Conservation (phyloP, 2,888 invertebrate genomes). For the Zaprionus lineosus region DNA sequence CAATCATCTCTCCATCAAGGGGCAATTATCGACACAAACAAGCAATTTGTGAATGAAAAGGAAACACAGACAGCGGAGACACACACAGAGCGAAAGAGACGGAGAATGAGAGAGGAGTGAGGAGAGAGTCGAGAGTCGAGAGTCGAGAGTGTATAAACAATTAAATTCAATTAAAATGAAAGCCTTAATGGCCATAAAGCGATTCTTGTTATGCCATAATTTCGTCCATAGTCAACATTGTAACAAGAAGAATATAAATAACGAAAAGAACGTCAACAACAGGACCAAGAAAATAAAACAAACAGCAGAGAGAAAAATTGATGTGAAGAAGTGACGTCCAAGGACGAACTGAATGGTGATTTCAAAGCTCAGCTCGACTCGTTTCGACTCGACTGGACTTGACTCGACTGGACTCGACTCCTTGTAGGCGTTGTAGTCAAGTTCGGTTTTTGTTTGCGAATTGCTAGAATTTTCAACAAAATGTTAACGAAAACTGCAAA, state of each 20-base stretch:
- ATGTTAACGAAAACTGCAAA: slow-evolving; percentile 52
- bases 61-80: too few species aligned
- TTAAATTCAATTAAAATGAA: slow-evolving; percentile 76
- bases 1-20: slow-evolving; percentile 49
- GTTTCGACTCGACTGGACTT: too few species aligned
- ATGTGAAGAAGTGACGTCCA: slow-evolving; percentile 24
- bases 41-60: slow-evolving; percentile 31
- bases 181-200: slow-evolving; percentile 67
- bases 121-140: slow-evolving; percentile 16
- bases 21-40: slow-evolving; percentile 56
- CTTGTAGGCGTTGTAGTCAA: too few species aligned
- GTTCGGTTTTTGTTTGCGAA: slow-evolving; percentile 14
- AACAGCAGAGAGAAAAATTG: slow-evolving; percentile 5
- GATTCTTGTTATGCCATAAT: slow-evolving; percentile 60
- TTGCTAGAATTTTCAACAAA: slow-evolving; percentile 28
- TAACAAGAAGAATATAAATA: slow-evolving; percentile 19
- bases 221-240: slow-evolving; percentile 40
- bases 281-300: slow-evolving; percentile 33
- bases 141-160: slow-evolving; percentile 58
- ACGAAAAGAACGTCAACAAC: slow-evolving; percentile 4
- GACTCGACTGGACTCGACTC: too few species aligned
- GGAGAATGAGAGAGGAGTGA: too few species aligned
- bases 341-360: slow-evolving; percentile 3
- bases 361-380: too few species aligned
- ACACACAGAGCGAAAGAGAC: too few species aligned